Evolutionary conservation across 2,888 invertebrate species (phyloP).

Genomic region (Trissolcus japonicus): DNA sequence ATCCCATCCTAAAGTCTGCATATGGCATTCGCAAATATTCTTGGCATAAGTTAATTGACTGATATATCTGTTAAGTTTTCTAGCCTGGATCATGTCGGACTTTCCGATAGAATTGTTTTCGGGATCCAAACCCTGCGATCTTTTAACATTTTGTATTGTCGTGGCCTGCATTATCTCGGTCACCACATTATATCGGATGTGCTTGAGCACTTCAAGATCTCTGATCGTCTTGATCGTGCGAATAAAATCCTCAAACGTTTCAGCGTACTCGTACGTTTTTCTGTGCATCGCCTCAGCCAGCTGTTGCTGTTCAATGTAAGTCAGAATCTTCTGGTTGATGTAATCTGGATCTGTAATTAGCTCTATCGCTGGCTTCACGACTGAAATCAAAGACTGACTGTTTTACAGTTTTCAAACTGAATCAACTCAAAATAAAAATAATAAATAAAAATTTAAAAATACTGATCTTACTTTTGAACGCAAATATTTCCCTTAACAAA

Average conservation of each 20-base stretch:
- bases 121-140: conserved; percentile 87
- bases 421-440: background rate
- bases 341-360: conserved; percentile 92
- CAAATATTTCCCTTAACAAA: conserved; percentile 88
- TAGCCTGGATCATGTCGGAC: conserved; percentile 86
- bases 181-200: conserved; percentile 91
- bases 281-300: conserved; percentile 87
- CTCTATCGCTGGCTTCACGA: conserved; percentile 89
- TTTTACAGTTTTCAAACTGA: background rate
- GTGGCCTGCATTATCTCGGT: conserved; percentile 96
- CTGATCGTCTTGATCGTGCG: conserved; percentile 88
- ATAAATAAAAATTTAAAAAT: background rate
- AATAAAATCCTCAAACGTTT: conserved; percentile 92
- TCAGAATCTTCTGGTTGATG: conserved; percentile 90
- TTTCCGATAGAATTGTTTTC: conserved; percentile 81
- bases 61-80: conserved; percentile 89
- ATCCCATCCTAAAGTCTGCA: conserved; percentile 86
- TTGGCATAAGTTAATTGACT: conserved; percentile 89
- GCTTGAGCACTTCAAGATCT: conserved; percentile 88
- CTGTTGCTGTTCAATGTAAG: conserved; percentile 89
- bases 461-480: conserved; percentile 84
- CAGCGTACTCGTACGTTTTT: conserved; percentile 90
- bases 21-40: conserved; percentile 86
- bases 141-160: conserved; percentile 91
- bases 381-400: conserved; percentile 73